Conservation (phyloP, 2,888 invertebrate genomes). For the Pheosia gnoma region DNA sequence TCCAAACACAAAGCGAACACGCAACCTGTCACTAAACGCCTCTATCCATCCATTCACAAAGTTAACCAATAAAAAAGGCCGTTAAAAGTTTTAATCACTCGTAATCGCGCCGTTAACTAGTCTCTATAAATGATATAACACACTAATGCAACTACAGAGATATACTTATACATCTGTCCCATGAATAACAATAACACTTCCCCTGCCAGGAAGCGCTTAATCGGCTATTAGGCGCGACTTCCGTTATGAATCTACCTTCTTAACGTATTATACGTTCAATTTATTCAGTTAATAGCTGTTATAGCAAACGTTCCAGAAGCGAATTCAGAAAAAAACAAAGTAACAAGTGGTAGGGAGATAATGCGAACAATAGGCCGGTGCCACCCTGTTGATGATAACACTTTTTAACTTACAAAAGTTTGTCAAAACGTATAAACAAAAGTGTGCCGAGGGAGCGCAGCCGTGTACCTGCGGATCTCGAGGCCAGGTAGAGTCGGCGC, state of each 20-base stretch:
- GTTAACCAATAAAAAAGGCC: conserved; percentile 34
- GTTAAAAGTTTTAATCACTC: conserved; percentile 47
- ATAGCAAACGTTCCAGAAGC: conserved; percentile 28
- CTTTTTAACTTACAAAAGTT: conserved; percentile 64
- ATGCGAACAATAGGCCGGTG: conserved; percentile 47
- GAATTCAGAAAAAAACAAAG: conserved; percentile 37
- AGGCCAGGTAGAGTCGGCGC: conserved; percentile 72
- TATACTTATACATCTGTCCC: conserved; percentile 41
- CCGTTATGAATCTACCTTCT: conserved; percentile 58
- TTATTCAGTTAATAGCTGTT: conserved; percentile 42
- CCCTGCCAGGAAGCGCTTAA: conserved; percentile 55
- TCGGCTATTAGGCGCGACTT: conserved; percentile 55
- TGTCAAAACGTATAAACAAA: conserved; percentile 78
- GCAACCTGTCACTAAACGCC: conserved; percentile 8
- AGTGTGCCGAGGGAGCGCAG: conserved; percentile 34
- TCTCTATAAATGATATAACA: conserved; percentile 46
- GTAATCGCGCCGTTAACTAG: conserved; percentile 48
- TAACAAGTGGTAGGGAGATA: conserved; percentile 51
- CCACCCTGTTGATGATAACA: conserved; percentile 73
- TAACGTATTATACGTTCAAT: conserved; percentile 43
- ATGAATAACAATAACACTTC: conserved; percentile 61
- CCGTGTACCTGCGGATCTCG: conserved; percentile 49
- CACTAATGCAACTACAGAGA: conserved; percentile 32
- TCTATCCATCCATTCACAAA: conserved; percentile 17
- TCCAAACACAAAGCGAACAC: background rate